phyloP scores from a whole-genome alignment of 1,140 invertebrate species.

The Eueides isabella region DNA sequence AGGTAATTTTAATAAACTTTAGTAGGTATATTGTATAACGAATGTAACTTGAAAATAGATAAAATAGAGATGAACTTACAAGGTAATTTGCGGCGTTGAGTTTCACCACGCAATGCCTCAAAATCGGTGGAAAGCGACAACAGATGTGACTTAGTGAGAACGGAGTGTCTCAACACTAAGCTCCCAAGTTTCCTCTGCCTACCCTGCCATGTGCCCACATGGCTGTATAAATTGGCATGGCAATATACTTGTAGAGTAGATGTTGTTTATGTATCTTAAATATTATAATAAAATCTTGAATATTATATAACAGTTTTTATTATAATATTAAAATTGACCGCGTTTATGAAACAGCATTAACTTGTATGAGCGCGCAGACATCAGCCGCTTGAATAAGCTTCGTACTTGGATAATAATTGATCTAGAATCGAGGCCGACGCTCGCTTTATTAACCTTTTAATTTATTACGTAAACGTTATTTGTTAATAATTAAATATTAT shows the following conservation, averaged over 20 bases:
- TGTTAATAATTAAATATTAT: slow-evolving; percentile 11
- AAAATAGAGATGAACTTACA: too few species aligned
- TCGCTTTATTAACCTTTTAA: slow-evolving; percentile 15
- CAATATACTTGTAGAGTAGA: not conserved
- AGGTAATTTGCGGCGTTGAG: too few species aligned
- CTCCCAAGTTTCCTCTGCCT: too few species aligned
- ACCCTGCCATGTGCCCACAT: too few species aligned
- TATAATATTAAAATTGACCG: not conserved
- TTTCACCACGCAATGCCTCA: too few species aligned
- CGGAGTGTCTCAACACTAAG: too few species aligned
- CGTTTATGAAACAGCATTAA: not conserved
- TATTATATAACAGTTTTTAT: not conserved
- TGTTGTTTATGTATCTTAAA: not conserved
- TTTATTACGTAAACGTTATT: slow-evolving; percentile 17
- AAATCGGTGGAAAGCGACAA: too few species aligned
- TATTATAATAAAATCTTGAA: not conserved
- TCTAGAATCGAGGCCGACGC: slow-evolving; percentile 15
- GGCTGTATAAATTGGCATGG: too few species aligned
- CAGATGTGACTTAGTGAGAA: too few species aligned
- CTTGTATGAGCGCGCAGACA: not conserved
- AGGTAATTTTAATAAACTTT: too few species aligned
- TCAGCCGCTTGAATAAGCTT: not conserved
- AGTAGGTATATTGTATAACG: too few species aligned
- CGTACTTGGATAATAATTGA: not conserved
- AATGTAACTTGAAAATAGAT: too few species aligned